Evolutionary conservation across 1,140 invertebrate genomes (phyloP).

Genomic region (Drosophila eugracilis): DNA sequence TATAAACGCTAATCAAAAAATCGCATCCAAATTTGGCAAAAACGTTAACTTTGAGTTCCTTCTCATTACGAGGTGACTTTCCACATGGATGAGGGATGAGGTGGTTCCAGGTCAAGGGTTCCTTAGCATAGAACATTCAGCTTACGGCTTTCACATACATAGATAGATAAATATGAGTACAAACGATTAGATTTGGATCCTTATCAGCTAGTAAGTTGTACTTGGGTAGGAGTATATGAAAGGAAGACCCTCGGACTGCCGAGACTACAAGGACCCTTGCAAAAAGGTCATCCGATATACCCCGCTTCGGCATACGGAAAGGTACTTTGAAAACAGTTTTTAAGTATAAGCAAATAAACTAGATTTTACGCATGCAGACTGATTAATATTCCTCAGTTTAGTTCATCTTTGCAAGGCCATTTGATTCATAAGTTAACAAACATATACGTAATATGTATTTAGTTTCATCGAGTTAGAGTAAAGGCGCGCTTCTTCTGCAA

Average conservation of each 20-base stretch:
- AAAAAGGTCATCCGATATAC: background rate
- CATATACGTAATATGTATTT: too few relatives aligned
- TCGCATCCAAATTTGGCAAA: constrained; percentile 43
- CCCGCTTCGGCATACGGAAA: too few relatives aligned
- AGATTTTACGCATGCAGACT: too few relatives aligned
- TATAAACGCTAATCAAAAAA: constrained; percentile 8
- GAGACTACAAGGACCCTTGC: constrained; percentile 2
- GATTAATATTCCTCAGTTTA: too few relatives aligned
- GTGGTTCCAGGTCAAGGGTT: background rate
- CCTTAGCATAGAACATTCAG: constrained; percentile 15
- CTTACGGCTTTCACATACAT: constrained; percentile 2
- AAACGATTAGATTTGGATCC: constrained; percentile 17
- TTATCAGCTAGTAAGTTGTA: constrained; percentile 36
- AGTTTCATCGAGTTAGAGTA: background rate
- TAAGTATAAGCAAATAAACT: too few relatives aligned
- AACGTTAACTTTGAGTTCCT: constrained; percentile 38
- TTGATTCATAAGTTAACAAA: background rate
- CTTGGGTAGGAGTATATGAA: constrained; percentile 31
- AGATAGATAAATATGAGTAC: constrained; percentile 24
- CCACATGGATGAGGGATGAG: background rate
- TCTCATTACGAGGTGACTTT: constrained; percentile 3
- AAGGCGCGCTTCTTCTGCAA: background rate
- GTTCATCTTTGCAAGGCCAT: constrained; percentile 5
- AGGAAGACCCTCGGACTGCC: constrained; percentile 8
- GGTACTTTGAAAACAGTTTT: too few relatives aligned